Base-by-base conservation (phyloP, 2,797 vertebrate species). In the Sebastes itinus region DNA sequence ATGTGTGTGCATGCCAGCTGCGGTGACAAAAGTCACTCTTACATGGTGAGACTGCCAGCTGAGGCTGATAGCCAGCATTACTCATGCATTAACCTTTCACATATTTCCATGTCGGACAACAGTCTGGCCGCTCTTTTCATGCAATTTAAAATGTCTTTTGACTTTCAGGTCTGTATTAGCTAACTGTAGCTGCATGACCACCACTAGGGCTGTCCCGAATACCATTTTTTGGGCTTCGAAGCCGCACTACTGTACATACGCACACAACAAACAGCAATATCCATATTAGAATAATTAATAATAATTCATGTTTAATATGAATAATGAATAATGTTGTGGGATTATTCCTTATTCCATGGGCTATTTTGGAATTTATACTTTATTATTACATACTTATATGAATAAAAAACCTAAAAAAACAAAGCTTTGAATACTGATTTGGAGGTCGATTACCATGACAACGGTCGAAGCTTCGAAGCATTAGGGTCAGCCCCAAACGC, bases 61-160 rank as follows among this genome's bases (percentile, higher is more conserved):
- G 77, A 70, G 67, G 54, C 78, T 63, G 46, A 70, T 25, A 20
- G 55, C 68, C 62, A 8, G 32, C 20, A 46, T 77, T 59, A 77
- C 69, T 84, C 68, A 72, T 56, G 12, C 32, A 12, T 63, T 73
- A 66, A 62, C 60, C 64, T 64, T 78, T 78, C n/a, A 42, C 32
- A 66, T 64, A 27, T 56, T 13, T 67, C 23, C 11, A 56, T 72
- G 63, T 78, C 11, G 4, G n/a, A 28, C 69, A 81, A 72, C 46
- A 49, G 59, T 55, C 63, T 60, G 68, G 49, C 25, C 22, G 10
- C 54, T 64, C 20, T 75, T 22, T 22, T 65, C 14, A 9, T 5
- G 54, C 65, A n/a, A 13, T 60, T 72, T 28, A 20, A 67, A 88
- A 77, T 78, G 5, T 16, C 25, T 77, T 85, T 81, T 22, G 27